A percentile compares a stretch with the other conserved stretches of the same genome.
phyloP scores from a whole-genome alignment of 2,113 vertebrate genomes.

The Poecile atricapillus region DNA sequence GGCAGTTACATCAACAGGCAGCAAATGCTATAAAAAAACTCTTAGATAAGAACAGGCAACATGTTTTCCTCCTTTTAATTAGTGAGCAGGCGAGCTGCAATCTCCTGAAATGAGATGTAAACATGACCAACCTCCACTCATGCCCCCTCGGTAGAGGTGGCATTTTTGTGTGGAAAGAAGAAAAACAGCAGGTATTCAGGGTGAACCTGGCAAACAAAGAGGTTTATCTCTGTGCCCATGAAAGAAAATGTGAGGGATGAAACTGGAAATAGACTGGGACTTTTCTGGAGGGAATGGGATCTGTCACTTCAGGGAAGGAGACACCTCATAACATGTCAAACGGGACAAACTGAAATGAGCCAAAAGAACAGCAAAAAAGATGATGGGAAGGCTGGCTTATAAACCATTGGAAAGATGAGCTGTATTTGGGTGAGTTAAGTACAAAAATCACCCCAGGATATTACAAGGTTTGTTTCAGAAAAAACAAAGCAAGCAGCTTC shows the following conservation, averaged over 20 bases:
- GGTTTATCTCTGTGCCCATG: background rate
- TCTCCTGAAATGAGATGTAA: background rate
- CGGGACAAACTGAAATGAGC: background rate
- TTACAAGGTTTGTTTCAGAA: background rate
- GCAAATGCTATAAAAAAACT: background rate
- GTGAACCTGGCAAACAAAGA: background rate
- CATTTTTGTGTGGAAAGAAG: background rate
- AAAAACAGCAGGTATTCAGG: background rate
- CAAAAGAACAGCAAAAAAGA: background rate
- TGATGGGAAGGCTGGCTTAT: background rate
- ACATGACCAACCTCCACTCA: background rate
- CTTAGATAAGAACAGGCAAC: background rate
- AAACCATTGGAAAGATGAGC: background rate
- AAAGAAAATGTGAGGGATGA: background rate
- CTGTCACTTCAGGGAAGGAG: background rate
- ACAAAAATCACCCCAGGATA: background rate
- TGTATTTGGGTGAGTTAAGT: background rate
- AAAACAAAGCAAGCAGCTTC: background rate
- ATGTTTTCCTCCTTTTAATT: slow-evolving; percentile 40
- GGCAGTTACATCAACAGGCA: background rate
- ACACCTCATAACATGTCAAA: rapidly evolving
- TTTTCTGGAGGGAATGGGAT: background rate
- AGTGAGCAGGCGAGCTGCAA: background rate
- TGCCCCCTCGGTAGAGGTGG: background rate
- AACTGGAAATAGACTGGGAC: background rate